Percentiles rank a stretch among this genome's conserved stretches.
Conservation (phyloP, 2,113 vertebrate genomes). For the Sebastes fasciatus region DNA sequence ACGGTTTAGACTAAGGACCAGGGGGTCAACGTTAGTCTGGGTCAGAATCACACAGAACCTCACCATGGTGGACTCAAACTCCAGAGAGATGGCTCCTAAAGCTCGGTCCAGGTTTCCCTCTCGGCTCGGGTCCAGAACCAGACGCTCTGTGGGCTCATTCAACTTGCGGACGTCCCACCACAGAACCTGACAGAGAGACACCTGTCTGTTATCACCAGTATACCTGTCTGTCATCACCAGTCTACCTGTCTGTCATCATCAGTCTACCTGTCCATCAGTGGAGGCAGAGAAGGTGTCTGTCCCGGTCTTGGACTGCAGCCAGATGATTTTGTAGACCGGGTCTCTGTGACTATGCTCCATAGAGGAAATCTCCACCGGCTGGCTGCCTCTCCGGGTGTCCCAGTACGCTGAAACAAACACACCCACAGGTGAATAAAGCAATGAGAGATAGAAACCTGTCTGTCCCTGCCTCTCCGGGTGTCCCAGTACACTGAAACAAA, state of each 20-base stretch:
- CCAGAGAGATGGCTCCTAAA: slow-evolving; percentile 89
- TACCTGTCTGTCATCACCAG: neutral
- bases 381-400: slow-evolving; percentile 93
- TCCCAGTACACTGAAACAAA: slow-evolving; percentile 91
- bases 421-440: neutral
- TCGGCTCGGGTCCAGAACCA: slow-evolving; percentile 89
- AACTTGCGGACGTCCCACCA: slow-evolving; percentile 97
- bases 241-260: neutral
- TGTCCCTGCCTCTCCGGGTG: slow-evolving; percentile 88
- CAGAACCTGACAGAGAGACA: slow-evolving; percentile 84
- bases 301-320: slow-evolving; percentile 95
- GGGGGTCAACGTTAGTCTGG: neutral
- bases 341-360: slow-evolving; percentile 93
- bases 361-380: slow-evolving; percentile 88
- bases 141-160: slow-evolving; percentile 88
- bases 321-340: slow-evolving; percentile 92
- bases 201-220: slow-evolving; percentile 19
- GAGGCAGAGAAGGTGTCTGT: slow-evolving; percentile 92
- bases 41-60: slow-evolving; percentile 47
- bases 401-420: slow-evolving; percentile 87
- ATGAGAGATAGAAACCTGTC: no score
- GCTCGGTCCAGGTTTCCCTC: slow-evolving; percentile 86
- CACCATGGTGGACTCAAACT: slow-evolving; percentile 93
- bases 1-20: no score
- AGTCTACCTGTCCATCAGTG: slow-evolving; percentile 80